Base-by-base conservation (phyloP, 2,797 vertebrate species). In the Psittacula echo region DNA sequence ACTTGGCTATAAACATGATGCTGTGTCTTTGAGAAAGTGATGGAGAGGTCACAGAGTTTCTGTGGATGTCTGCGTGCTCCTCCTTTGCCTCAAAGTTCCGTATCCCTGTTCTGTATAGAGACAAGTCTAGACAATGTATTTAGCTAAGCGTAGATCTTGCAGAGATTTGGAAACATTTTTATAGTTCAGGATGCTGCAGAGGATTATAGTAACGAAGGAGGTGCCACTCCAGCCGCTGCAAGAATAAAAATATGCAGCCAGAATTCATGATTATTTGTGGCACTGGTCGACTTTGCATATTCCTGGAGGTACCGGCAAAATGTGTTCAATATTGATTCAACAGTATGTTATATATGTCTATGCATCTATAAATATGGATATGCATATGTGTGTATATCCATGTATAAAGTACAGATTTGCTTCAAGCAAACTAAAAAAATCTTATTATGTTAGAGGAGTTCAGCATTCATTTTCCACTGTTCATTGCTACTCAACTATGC, bases 381-480 rank as follows among this genome's bases (percentile, higher is more conserved):
- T 94, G 73, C 45, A 50, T 94, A 39, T 24, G n/a, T 78, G 37
- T 85, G 60, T 76, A 64, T 93, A 92, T 82, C 76, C 41, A 26
- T 34, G 45, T 81, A 51, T n/a, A 73, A 80, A 76, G 66, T 45
- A 67, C 19, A 81, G 47, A 56, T 78, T 70, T 78, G 72, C 93
- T 96, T 92, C 86, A 68, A 90, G 81, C 67, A 90, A 89, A 68
- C 72, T n/a, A 18, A 77, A 87, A 87, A 90, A 78, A 79, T 60
- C 74, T 45, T 89, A 39, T 62, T 94, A 44, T 54, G 74, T 92
- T 89, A 76, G 53, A 66, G 54, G 77, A 93, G 84, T 85, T 90
- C 72, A 75, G 78, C 72, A 70, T 90, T 92, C 72, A 32, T 92
- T 94, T 96, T 91, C 75, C 45, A 58, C 42, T 68, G 39, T 74